These are phyloP conservation scores for Halictus quadricinctus DNA, from an alignment of 2,888 invertebrate genomes.

Conservation along the genomic window DNA sequence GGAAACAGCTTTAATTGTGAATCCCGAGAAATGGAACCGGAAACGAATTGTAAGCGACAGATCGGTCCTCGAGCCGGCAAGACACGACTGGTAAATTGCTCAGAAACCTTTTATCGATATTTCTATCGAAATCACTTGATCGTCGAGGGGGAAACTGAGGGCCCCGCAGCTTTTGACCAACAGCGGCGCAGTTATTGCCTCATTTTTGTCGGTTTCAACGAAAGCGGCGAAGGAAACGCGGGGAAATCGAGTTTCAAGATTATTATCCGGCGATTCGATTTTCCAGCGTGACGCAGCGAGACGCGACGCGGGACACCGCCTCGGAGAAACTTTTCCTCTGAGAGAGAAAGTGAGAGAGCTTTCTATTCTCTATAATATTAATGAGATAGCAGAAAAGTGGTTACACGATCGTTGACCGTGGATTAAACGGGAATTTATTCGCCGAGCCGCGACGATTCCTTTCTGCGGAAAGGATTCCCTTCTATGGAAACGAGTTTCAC, in stretches of 20 bases:
- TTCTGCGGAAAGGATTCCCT: not conserved
- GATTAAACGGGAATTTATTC: slow-evolving; percentile 5
- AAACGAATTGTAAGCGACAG: not conserved
- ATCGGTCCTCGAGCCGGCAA: not conserved
- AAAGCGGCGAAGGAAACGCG: slow-evolving; percentile 4
- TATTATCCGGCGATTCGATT: slow-evolving; percentile 57
- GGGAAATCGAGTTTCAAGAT: slow-evolving; percentile 44
- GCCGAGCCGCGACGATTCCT: not conserved
- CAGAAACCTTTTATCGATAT: not conserved
- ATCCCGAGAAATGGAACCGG: not conserved
- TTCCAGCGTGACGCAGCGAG: slow-evolving; percentile 24
- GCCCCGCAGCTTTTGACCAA: not conserved
- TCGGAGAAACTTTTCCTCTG: slow-evolving; percentile 18
- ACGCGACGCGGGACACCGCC: slow-evolving; percentile 23
- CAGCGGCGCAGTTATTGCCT: slow-evolving; percentile 1
- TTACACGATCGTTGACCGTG: slow-evolving; percentile 4
- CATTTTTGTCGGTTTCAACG: not conserved
- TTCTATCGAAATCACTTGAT: not conserved
- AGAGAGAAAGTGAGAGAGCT: not conserved
- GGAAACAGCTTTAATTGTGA: not conserved
- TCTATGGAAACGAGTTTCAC: slow-evolving; percentile 4
- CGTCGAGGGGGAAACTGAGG: not conserved
- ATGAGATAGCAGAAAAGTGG: slow-evolving; percentile 13
- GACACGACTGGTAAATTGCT: not conserved
- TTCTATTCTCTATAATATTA: slow-evolving; percentile 25